phyloP scores from a whole-genome alignment of 2,888 invertebrate genomes.

The Charanyca ferruginea region DNA sequence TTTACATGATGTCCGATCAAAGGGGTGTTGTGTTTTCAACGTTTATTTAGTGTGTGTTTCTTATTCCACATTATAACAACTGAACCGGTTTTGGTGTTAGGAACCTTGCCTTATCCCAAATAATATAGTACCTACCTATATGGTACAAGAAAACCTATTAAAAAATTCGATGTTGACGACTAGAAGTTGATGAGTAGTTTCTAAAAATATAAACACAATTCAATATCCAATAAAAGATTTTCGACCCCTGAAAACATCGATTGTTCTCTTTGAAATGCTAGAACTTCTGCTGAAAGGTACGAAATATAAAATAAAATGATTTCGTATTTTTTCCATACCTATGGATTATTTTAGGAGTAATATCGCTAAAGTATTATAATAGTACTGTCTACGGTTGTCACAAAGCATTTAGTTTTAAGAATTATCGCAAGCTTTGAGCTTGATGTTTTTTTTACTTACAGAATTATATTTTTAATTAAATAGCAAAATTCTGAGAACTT shows the following conservation, averaged over 20 bases:
- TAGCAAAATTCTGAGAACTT: slow-evolving; percentile 38
- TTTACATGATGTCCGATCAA: background rate
- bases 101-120: background rate
- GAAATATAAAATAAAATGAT: background rate
- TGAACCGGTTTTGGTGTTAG: background rate
- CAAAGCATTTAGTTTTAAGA: slow-evolving; percentile 81
- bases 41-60: background rate
- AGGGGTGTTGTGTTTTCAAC: background rate
- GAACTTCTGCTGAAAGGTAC: background rate
- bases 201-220: background rate
- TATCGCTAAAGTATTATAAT: slow-evolving; percentile 62
- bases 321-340: slow-evolving; percentile 25
- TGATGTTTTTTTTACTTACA: slow-evolving; percentile 53
- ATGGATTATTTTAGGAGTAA: slow-evolving; percentile 56
- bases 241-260: background rate
- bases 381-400: slow-evolving; percentile 73
- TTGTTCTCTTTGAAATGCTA: background rate
- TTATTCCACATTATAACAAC: background rate
- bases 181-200: background rate
- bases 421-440: slow-evolving; percentile 73
- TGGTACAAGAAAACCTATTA: too few relatives aligned
- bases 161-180: too few relatives aligned
- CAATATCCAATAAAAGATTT: background rate
- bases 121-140: background rate
- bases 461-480: slow-evolving; percentile 45